These are phyloP conservation scores for Phalacrocorax pelagicus DNA, from an alignment of 2,113 vertebrate genomes.

Conservation along the genomic window DNA sequence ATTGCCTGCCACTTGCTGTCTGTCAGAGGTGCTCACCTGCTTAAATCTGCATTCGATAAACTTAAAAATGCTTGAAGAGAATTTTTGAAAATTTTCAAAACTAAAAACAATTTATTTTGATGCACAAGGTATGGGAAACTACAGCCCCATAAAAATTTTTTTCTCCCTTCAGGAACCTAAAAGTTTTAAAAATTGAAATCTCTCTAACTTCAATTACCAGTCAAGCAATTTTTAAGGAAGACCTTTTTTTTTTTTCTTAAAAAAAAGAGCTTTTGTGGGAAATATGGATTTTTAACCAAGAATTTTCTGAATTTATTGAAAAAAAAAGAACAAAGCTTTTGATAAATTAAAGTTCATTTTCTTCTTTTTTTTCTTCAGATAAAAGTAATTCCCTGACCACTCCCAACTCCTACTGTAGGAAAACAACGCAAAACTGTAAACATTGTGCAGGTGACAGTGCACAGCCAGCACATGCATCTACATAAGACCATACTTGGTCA, in stretches of 20 bases:
- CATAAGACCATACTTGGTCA: not conserved
- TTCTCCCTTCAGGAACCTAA: not conserved
- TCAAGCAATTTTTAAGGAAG: not conserved
- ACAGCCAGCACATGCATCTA: not conserved
- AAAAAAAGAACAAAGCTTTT: not conserved
- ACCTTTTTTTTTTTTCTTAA: accelerated
- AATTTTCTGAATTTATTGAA: not conserved
- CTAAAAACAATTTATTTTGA: not conserved
- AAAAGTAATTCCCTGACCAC: not conserved
- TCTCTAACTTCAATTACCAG: not conserved
- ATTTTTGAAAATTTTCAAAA: not conserved
- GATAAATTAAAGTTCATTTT: not conserved
- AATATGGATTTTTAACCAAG: not conserved
- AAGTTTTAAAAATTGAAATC: not conserved
- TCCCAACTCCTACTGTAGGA: not conserved
- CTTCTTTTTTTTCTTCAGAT: not conserved
- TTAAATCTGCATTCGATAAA: not conserved
- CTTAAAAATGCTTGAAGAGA: not conserved
- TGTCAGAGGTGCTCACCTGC: not conserved
- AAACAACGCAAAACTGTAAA: not conserved
- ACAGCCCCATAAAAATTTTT: not conserved
- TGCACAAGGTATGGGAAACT: not conserved
- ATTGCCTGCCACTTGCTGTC: not conserved
- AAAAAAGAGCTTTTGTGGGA: not conserved
- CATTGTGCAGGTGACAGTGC: not conserved